These are phyloP conservation scores for honey bee (Apis mellifera) DNA, from an alignment of 1,140 invertebrate genomes.

Conservation along the genomic window Amel_HAv3.1 CM009931.2:23786001-23786500, in stretches of 20 bases:
- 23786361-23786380: background rate
- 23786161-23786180: background rate
- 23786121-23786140: background rate
- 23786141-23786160: background rate
- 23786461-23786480: background rate
- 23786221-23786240: background rate
- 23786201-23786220: background rate
- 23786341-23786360: too few relatives aligned
- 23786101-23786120: background rate
- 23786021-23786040: background rate
- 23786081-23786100: background rate
- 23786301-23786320: too few relatives aligned
- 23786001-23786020: too few relatives aligned
- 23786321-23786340: too few relatives aligned
- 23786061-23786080: background rate
- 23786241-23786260: background rate
- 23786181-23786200: background rate
- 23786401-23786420: too few relatives aligned
- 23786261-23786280: background rate
- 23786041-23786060: background rate
- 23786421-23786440: too few relatives aligned
- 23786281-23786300: background rate
- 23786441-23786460: background rate
- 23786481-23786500: conserved; percentile 4
- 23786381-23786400: too few relatives aligned